Evolutionary conservation across 2,888 invertebrate genomes (phyloP), one percentile per base, ranked within the genome.

Genomic region (Lasiommata megera): DNA sequence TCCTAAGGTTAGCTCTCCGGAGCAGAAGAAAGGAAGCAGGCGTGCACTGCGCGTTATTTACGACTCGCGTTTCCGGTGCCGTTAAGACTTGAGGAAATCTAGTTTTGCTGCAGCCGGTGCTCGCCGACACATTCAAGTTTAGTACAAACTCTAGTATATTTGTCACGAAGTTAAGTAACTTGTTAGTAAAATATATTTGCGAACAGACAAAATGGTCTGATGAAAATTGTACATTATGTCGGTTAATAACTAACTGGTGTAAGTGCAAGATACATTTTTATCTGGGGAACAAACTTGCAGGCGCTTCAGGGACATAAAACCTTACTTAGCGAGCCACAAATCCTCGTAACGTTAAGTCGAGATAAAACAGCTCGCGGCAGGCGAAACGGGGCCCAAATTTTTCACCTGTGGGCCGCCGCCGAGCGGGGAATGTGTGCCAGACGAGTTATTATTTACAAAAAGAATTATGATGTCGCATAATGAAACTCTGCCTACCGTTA

Each of bases 321-420:
- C 79, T 88, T 88, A 87, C 88, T 88, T 89, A 88, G 88, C 80
- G 82, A 85, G 82, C 88, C 85, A 89, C 88, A 89, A 88, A 90
- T 90, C 84, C 88, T 89, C 84, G 88, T 89, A 89, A 89, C 82
- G 84, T 80, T 87, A 86, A 90, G 87, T 87, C 84, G 84, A 88
- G 88, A 90, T 89, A 90, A 89, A 89, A 87, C 85, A 88, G 88
- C 87, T 82, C 79, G 80, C 74, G 79, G 82, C 83, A 79, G 76
- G 77, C 18, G 84, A 80, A 81, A 77, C 82, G 76, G 73, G 74
- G 80, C 73, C 82, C 76, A 82, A 88, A 88, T 86, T 88, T 88
- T 89, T 89, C 88, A 89, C 88, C 88, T 87, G 87, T 75, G 79
- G 74, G 74, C 75, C 72, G 66, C 71, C 63, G 64, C 63, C 66